phyloP scores from a whole-genome alignment of 2,888 invertebrate species.

The Sinelater perroti region DNA sequence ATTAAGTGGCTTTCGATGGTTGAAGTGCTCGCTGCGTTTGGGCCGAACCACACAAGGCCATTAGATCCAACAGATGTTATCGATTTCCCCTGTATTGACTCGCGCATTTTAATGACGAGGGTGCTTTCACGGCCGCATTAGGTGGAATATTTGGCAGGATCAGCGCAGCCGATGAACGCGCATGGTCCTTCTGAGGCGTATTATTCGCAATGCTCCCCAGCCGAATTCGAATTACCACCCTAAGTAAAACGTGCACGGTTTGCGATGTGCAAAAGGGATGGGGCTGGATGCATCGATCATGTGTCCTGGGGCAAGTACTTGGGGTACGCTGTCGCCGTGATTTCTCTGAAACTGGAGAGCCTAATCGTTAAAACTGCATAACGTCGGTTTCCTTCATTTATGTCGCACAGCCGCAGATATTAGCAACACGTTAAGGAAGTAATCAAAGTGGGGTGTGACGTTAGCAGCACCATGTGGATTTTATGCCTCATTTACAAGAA shows the following conservation, averaged over 20 bases:
- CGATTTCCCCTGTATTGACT: constrained; percentile 26
- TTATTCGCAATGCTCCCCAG: constrained; percentile 22
- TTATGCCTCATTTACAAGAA: too few species aligned
- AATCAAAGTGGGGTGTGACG: too few species aligned
- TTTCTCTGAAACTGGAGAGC: constrained; percentile 9
- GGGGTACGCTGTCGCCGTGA: neutral
- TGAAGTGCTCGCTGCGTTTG: too few species aligned
- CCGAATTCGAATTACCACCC: constrained; percentile 23
- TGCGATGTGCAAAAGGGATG: neutral
- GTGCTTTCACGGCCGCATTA: constrained; percentile 15
- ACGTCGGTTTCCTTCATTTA: constrained; percentile 8
- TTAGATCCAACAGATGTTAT: constrained; percentile 20
- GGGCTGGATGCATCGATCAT: neutral
- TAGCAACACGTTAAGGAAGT: too few species aligned
- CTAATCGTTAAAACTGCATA: neutral
- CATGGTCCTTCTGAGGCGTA: constrained; percentile 14
- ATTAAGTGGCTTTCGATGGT: too few species aligned
- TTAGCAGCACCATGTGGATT: too few species aligned
- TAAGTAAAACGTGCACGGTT: constrained; percentile 7
- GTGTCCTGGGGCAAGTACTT: neutral
- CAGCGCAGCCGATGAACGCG: constrained; percentile 21
- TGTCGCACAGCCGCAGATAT: too few species aligned
- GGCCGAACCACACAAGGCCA: too few species aligned
- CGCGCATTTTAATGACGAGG: constrained; percentile 18
- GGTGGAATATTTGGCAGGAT: constrained; percentile 26